Percentiles rank a stretch among this genome's conserved stretches.
These are phyloP conservation scores for Teleogryllus oceanicus DNA, from an alignment of 2,888 invertebrate species.

Conservation along the genomic window DNA sequence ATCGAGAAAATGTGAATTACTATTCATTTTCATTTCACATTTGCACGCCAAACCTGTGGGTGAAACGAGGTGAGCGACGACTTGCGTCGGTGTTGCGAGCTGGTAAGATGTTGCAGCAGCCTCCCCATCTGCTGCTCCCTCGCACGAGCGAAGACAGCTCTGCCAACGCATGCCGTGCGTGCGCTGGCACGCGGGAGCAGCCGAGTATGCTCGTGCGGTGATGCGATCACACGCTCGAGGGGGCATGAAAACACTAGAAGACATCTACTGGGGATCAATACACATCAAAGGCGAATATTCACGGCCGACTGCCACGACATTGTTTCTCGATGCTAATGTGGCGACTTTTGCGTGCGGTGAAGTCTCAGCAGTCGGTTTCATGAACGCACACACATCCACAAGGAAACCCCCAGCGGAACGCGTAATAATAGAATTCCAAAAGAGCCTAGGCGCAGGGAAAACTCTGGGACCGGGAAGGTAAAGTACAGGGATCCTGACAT, in stretches of 20 bases:
- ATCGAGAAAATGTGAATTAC: too few relatives aligned
- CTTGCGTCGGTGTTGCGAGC: too few relatives aligned
- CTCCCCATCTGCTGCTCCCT: too few relatives aligned
- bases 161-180: too few relatives aligned
- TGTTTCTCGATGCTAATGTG: slow-evolving; percentile 29
- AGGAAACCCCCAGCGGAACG: background rate
- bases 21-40: too few relatives aligned
- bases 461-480: background rate
- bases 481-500: background rate
- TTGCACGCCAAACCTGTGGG: too few relatives aligned
- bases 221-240: background rate
- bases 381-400: background rate
- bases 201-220: background rate
- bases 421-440: slow-evolving; percentile 20
- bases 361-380: background rate
- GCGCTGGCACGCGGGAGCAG: background rate
- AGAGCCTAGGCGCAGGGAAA: background rate
- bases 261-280: slow-evolving; percentile 26
- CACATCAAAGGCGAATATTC: slow-evolving; percentile 22
- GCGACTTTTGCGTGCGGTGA: slow-evolving; percentile 18
- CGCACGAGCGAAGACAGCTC: too few relatives aligned
- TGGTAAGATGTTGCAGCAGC: too few relatives aligned
- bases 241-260: background rate
- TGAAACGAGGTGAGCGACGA: too few relatives aligned
- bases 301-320: slow-evolving; percentile 26